Evolutionary conservation across 2,113 vertebrate genomes (phyloP), one percentile per base, ranked within the genome.

Genomic region (Rissa tridactyla): DNA sequence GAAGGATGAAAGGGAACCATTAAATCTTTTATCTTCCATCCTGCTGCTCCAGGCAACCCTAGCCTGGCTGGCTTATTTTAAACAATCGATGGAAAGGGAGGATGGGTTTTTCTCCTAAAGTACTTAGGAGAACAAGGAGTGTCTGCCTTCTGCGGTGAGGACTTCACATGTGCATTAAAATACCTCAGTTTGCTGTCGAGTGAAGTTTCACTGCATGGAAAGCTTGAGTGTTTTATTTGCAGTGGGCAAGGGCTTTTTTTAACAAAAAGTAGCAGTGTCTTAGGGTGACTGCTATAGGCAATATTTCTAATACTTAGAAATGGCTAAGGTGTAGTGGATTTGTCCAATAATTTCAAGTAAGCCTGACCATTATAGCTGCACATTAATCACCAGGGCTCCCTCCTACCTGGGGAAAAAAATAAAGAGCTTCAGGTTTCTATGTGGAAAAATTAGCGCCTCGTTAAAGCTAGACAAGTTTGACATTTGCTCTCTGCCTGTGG

Each of bases 401-500:
- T 90, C 55, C 71, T 61, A 94, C 75, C 71, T 95, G 84, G 25
- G 30, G 30, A 36, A 3, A 25, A 60, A 29, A 60, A 71, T 55
- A 46, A 64, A 57, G 52, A 72, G 60, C 65, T 82, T 95, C 73
- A 75, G 68, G 91, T 96, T 89, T 96, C 75, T 89, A 1, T 69
- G 69, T 88, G 84, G 91, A 80, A 96, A 95, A 96, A 96, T 88
- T 83, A 93, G 78, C 93, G 82, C 64, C 90, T 97, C 82, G 71
- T 97, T 96, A 96, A 71, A 96, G 87, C 79, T 62, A 47, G 82
- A 78, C 71, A 49, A 83, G 84, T 77, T 77, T 97, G 94, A 96
- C 96, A 96, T 97, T 96, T 96, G 94, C 91, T 97, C 82, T 96
- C 75, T 95, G 87, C 78, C 91, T 96, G 93, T 90, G 68, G 87